Percentiles rank a stretch among this genome's conserved stretches.
Conservation (phyloP, 2,113 vertebrate species). For the Mormyrus iriodes region DNA sequence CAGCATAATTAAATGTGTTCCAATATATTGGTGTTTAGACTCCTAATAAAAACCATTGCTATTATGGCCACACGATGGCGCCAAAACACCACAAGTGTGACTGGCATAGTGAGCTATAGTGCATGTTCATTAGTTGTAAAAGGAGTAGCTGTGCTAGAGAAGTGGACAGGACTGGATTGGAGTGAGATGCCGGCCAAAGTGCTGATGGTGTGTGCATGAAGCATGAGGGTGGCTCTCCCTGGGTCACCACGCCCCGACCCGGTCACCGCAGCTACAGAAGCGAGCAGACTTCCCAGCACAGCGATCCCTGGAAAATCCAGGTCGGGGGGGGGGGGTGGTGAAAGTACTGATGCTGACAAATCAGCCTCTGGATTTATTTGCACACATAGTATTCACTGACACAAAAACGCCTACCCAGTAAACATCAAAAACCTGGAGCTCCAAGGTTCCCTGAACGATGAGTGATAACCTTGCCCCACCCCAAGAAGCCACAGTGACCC, state of each 20-base stretch:
- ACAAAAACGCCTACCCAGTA: background rate
- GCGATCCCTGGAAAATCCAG: background rate
- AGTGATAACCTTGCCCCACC: background rate
- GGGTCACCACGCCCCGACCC: background rate
- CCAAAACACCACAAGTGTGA: background rate
- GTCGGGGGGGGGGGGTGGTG: background rate
- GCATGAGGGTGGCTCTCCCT: background rate
- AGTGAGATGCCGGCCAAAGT: constrained; percentile 18
- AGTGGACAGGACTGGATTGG: background rate
- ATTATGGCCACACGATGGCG: constrained; percentile 14
- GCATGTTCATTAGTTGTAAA: background rate
- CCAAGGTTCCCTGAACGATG: background rate
- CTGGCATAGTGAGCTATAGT: background rate
- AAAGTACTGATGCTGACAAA: background rate
- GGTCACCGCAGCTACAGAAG: background rate
- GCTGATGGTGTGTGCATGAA: background rate
- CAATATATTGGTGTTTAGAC: background rate
- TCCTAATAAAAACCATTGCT: background rate
- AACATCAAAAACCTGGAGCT: background rate
- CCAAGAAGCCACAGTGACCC: background rate
- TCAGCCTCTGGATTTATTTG: background rate
- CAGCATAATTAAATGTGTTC: background rate
- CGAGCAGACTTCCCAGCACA: background rate
- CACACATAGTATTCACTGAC: background rate
- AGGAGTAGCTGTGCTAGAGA: background rate